Conservation (phyloP, 2,888 invertebrate species). For the Nephrotoma flavescens region DNA sequence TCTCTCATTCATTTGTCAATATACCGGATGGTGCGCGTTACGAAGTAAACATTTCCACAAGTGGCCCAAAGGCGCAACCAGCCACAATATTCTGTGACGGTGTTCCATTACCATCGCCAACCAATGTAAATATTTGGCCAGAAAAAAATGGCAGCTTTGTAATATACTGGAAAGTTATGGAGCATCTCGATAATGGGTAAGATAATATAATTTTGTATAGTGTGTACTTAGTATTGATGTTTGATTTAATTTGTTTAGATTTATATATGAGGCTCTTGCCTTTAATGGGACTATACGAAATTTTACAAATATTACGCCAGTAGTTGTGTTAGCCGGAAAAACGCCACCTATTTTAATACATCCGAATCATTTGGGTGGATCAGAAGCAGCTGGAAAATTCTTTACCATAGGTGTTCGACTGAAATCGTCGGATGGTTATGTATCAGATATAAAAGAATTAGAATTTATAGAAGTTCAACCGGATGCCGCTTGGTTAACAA, state of each 20-base stretch:
- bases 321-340: slow-evolving; percentile 31
- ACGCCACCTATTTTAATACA: slow-evolving; percentile 34
- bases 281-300: slow-evolving; percentile 38
- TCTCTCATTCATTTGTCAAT: slow-evolving; percentile 23
- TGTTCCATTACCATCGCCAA: slow-evolving; percentile 44
- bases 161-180: slow-evolving; percentile 47
- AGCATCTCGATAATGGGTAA: slow-evolving; percentile 13
- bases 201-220: not conserved
- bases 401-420: slow-evolving; percentile 51
- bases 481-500: slow-evolving; percentile 14
- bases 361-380: slow-evolving; percentile 29
- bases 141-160: slow-evolving; percentile 46
- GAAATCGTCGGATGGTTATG: slow-evolving; percentile 29
- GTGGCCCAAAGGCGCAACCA: slow-evolving; percentile 23
- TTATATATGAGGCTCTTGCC: slow-evolving; percentile 50
- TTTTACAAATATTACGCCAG: slow-evolving; percentile 31
- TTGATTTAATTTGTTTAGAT: slow-evolving; percentile 23
- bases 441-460: slow-evolving; percentile 16
- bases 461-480: slow-evolving; percentile 17
- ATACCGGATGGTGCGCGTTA: slow-evolving; percentile 39
- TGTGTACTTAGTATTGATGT: not conserved
- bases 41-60: slow-evolving; percentile 33
- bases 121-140: slow-evolving; percentile 43
- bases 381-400: slow-evolving; percentile 34
- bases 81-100: slow-evolving; percentile 37